Evolutionary conservation across 2,797 vertebrate species (phyloP).

Genomic region (Saxicola maurus): DNA sequence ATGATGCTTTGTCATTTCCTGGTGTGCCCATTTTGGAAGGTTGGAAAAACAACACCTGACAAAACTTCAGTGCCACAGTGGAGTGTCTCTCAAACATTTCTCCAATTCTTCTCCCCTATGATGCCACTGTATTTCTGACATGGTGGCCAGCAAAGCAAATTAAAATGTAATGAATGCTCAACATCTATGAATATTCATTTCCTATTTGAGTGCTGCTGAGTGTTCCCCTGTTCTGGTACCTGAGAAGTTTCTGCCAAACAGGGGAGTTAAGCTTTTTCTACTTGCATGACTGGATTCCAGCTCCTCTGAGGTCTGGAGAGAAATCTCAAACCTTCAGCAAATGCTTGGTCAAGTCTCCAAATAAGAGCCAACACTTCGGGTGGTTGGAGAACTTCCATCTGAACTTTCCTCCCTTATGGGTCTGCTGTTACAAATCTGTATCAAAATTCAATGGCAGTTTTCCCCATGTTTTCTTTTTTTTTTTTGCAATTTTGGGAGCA

Average conservation of each 20-base stretch:
- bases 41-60: neutral
- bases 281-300: neutral
- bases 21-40: neutral
- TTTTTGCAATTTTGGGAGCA: neutral
- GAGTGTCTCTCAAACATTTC: neutral
- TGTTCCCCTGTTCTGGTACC: neutral
- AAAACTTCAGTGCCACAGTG: neutral
- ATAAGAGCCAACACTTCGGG: neutral
- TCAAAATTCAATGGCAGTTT: neutral
- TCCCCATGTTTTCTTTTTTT: neutral
- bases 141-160: slow-evolving; percentile 12
- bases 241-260: neutral
- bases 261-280: neutral
- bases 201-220: neutral
- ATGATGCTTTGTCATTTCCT: neutral
- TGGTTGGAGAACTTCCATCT: neutral
- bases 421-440: neutral
- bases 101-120: neutral
- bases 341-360: neutral
- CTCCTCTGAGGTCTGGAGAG: neutral
- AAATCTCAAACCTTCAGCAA: slow-evolving; percentile 19
- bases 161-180: slow-evolving; percentile 19
- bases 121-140: neutral
- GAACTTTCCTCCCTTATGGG: neutral
- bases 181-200: slow-evolving; percentile 14